These are phyloP conservation scores for Aeoliscus strigatus DNA, from an alignment of 2,797 vertebrate species.

Conservation along the genomic window DNA sequence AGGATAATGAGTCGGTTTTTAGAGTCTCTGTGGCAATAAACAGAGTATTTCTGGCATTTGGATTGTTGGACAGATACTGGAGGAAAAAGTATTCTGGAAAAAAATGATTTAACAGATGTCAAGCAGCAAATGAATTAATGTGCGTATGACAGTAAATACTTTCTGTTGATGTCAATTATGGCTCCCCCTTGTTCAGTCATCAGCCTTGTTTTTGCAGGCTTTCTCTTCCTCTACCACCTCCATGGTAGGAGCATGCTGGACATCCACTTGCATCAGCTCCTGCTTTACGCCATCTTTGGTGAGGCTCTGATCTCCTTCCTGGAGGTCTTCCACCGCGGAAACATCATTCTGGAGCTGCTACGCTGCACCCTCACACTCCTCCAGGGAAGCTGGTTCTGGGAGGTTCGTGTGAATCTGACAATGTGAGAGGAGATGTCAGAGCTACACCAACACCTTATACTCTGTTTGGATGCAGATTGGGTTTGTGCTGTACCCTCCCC, in stretches of 20 bases:
- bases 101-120: too few relatives aligned
- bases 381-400: conserved; percentile 97
- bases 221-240: conserved; percentile 90
- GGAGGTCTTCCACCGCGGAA: conserved; percentile 84
- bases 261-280: conserved; percentile 84
- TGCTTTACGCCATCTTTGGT: conserved; percentile 80
- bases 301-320: conserved; percentile 76
- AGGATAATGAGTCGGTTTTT: too few relatives aligned
- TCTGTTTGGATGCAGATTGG: conserved; percentile 78
- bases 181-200: neutral
- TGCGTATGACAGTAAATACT: too few relatives aligned
- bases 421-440: neutral
- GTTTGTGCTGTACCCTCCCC: conserved; percentile 88
- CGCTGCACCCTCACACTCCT: conserved; percentile 81
- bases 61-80: too few relatives aligned
- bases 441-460: neutral
- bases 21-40: too few relatives aligned
- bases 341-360: conserved; percentile 86
- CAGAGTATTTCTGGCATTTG: too few relatives aligned
- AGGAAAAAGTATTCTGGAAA: too few relatives aligned
- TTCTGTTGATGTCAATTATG: neutral
- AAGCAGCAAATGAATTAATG: too few relatives aligned
- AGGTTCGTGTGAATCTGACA: conserved; percentile 71
- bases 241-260: conserved; percentile 88
- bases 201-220: conserved; percentile 69